phyloP scores from a whole-genome alignment of 2,797 vertebrate species.

The Malurus leucopterus region DNA sequence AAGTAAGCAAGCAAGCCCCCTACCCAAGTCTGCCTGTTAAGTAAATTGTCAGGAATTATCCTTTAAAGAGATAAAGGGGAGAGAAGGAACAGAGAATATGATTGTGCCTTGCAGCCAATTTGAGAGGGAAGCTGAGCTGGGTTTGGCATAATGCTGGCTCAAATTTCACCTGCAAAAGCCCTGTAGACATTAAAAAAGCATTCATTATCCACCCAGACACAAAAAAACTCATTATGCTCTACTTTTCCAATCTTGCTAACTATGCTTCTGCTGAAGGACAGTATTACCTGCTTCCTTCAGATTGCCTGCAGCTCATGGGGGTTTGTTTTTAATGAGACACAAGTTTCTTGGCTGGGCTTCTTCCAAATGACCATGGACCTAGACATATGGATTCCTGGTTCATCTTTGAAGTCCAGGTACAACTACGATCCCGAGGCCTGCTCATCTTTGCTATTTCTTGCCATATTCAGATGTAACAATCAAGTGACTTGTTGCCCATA shows the following conservation, averaged over 20 bases:
- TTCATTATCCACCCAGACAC: constrained; percentile 52
- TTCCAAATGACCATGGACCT: not conserved
- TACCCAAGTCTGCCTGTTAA: not conserved
- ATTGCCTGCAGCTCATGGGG: not conserved
- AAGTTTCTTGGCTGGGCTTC: not conserved
- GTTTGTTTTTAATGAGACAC: not conserved
- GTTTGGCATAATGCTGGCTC: constrained; percentile 25
- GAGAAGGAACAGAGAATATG: constrained; percentile 35
- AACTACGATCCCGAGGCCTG: not conserved
- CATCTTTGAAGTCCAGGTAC: not conserved
- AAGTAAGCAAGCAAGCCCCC: not conserved
- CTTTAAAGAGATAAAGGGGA: constrained; percentile 55
- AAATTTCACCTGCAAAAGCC: constrained; percentile 54
- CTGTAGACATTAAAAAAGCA: constrained; percentile 50
- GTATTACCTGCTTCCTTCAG: constrained; percentile 19
- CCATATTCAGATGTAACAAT: not conserved
- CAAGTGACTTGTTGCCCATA: not conserved
- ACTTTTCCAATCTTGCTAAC: constrained; percentile 36
- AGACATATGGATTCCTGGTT: not conserved
- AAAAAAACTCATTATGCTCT: constrained; percentile 50
- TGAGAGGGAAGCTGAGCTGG: not conserved
- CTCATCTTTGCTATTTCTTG: not conserved
- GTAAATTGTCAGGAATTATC: constrained; percentile 44
- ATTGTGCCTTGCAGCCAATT: constrained; percentile 41
- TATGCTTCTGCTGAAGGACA: constrained; percentile 17